Conservation (phyloP, 2,113 vertebrate species). For the Oreochromis spilurus region DNA sequence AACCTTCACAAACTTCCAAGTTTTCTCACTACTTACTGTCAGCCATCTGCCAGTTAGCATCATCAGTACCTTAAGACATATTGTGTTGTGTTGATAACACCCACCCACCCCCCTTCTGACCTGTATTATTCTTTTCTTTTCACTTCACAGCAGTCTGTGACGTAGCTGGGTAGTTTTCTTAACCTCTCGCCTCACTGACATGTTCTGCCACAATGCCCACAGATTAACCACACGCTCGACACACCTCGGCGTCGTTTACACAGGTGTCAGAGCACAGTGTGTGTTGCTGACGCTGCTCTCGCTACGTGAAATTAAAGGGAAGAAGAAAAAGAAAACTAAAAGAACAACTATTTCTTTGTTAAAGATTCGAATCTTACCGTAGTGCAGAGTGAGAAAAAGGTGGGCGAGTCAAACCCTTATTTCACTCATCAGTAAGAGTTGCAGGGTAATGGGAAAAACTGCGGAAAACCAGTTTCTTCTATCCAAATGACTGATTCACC, state of each 20-base stretch:
- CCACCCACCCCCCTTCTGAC: neutral
- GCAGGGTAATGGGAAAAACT: neutral
- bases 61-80: neutral
- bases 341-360: slow-evolving; percentile 42
- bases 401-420: neutral
- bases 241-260: slow-evolving; percentile 22
- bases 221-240: slow-evolving; percentile 2
- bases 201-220: neutral
- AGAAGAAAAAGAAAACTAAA: neutral
- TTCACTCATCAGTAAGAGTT: slow-evolving; percentile 33
- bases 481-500: neutral
- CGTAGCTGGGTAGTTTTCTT: slow-evolving; percentile 2
- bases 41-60: neutral
- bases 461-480: neutral
- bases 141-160: neutral
- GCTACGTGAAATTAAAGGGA: neutral
- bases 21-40: neutral
- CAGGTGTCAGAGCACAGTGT: slow-evolving; percentile 24
- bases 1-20: neutral
- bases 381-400: neutral
- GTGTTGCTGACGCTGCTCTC: slow-evolving; percentile 7
- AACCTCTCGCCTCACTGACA: slow-evolving; percentile 35
- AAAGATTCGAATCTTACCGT: neutral
- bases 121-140: neutral
- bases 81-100: neutral